Percentiles rank a stretch among this genome's conserved stretches.
phyloP scores from a whole-genome alignment of 1,140 invertebrate genomes.

The silkworm (Bombyx mori) region ASM3026992v2 NC_085116.1:3143501-3144000 shows the following conservation, averaged over 20 bases:
- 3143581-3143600: neutral
- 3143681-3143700: constrained; percentile 86
- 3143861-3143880: constrained; percentile 78
- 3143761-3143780: constrained; percentile 75
- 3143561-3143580: neutral
- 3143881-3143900: constrained; percentile 63
- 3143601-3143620: neutral
- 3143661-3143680: constrained; percentile 90
- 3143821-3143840: constrained; percentile 71
- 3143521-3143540: too few species aligned
- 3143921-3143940: neutral
- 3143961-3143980: too few species aligned
- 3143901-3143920: constrained; percentile 1
- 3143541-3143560: too few species aligned
- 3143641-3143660: constrained; percentile 84
- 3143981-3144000: too few species aligned
- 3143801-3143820: constrained; percentile 83
- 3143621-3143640: neutral
- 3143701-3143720: constrained; percentile 70
- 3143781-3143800: constrained; percentile 87
- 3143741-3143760: constrained; percentile 58
- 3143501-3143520: too few species aligned
- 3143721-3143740: constrained; percentile 50
- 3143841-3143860: constrained; percentile 83
- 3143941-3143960: neutral